A percentile compares a stretch with the other conserved stretches of the same genome.
phyloP scores from a whole-genome alignment of 2,888 invertebrate genomes.

The Chalcosyrphus nemorum region DNA sequence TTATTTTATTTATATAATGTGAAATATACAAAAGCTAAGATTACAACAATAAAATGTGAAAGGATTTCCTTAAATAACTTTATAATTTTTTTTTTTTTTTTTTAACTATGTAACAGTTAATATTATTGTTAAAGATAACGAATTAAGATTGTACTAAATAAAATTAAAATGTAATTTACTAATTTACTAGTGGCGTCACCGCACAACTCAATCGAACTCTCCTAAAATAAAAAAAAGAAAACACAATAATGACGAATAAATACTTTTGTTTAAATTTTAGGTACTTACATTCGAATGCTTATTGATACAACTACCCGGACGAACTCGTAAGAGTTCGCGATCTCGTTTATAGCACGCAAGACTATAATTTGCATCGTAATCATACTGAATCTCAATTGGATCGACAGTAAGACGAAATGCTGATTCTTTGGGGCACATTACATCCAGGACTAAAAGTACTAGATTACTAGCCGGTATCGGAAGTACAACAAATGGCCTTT shows the following conservation, averaged over 20 bases:
- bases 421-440: constrained; percentile 84
- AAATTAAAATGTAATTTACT: constrained; percentile 78
- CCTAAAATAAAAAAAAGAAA: constrained; percentile 81
- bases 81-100: constrained; percentile 15
- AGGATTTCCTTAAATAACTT: constrained; percentile 58
- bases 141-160: constrained; percentile 77
- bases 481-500: constrained; percentile 87
- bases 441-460: constrained; percentile 89
- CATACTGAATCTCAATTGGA: constrained; percentile 82
- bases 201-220: constrained; percentile 87
- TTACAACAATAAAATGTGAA: constrained; percentile 70
- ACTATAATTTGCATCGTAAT: constrained; percentile 83
- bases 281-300: constrained; percentile 88
- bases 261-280: no score
- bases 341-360: constrained; percentile 85
- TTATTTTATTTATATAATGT: constrained; percentile 48
- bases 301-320: constrained; percentile 89
- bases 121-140: constrained; percentile 78
- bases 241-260: no score
- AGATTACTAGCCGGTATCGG: constrained; percentile 90
- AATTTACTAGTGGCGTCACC: constrained; percentile 82
- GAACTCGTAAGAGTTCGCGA: constrained; percentile 86
- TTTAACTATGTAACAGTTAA: constrained; percentile 52
- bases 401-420: constrained; percentile 81
- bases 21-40: constrained; percentile 75